Evolutionary conservation across 2,113 vertebrate species (phyloP).

Genomic region (Thalassoma bifasciatum): DNA sequence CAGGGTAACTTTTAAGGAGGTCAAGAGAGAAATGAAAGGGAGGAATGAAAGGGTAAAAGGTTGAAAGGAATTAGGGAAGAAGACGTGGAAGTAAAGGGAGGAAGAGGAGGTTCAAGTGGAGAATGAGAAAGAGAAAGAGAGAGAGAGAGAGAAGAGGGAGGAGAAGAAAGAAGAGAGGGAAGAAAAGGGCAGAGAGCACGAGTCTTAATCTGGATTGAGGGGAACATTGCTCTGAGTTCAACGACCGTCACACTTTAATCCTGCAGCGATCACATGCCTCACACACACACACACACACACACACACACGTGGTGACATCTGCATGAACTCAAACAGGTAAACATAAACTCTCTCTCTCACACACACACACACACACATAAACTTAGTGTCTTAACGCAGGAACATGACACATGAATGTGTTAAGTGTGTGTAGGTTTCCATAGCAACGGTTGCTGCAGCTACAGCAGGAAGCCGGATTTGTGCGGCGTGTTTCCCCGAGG

Average conservation of each 20-base stretch:
- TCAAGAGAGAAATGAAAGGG: too few species aligned
- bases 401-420: conserved; percentile 8
- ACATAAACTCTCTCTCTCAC: neutral
- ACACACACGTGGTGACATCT: neutral
- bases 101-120: too few species aligned
- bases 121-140: too few species aligned
- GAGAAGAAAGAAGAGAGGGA: too few species aligned
- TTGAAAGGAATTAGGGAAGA: too few species aligned
- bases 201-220: conserved; percentile 46
- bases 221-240: conserved; percentile 42
- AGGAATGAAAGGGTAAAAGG: too few species aligned
- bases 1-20: too few species aligned
- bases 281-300: neutral
- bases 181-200: too few species aligned
- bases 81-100: too few species aligned
- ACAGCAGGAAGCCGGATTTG: conserved; percentile 50
- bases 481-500: conserved; percentile 57
- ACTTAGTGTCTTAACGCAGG: neutral
- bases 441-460: conserved; percentile 68
- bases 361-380: neutral
- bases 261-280: conserved; percentile 17
- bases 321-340: neutral
- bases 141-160: too few species aligned
- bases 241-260: conserved; percentile 54
- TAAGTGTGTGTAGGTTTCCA: conserved; percentile 52